Percentiles rank a stretch among this genome's conserved stretches.
phyloP scores from a whole-genome alignment of 1,140 invertebrate species.

The Wiebesia pumilae region DNA sequence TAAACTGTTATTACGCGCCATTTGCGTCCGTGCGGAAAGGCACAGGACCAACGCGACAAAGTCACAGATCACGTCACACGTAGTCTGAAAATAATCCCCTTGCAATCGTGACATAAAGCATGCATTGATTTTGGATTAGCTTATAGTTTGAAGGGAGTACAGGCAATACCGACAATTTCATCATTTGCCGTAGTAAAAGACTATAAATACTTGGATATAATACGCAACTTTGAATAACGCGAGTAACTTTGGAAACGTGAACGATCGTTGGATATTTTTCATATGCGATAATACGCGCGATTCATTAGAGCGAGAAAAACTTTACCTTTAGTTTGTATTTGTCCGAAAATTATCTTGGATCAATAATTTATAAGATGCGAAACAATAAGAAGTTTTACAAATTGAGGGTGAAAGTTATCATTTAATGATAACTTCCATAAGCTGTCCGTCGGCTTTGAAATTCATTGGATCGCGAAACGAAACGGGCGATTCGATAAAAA shows the following conservation, averaged over 20 bases:
- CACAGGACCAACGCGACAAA: neutral
- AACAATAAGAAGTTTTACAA: too few relatives aligned
- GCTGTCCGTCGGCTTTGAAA: too few relatives aligned
- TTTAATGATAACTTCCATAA: too few relatives aligned
- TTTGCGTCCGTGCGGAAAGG: neutral
- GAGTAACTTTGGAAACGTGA: neutral
- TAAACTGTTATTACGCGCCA: neutral
- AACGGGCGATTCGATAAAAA: neutral
- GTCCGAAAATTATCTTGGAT: too few relatives aligned
- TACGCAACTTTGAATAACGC: too few relatives aligned
- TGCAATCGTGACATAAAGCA: neutral
- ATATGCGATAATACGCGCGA: neutral
- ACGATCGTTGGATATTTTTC: neutral
- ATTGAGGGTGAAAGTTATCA: too few relatives aligned
- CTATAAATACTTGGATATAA: neutral
- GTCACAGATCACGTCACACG: neutral
- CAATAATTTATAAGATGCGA: too few relatives aligned
- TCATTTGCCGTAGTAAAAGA: neutral
- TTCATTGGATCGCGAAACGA: too few relatives aligned
- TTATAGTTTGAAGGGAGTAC: neutral
- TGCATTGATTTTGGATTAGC: neutral
- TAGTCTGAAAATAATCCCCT: slow-evolving; percentile 13
- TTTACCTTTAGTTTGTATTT: too few relatives aligned
- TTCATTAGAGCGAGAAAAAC: too few relatives aligned
- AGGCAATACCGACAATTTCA: neutral